Evolutionary conservation across 1,140 invertebrate genomes (phyloP).

Genomic region (Pectinophora gossypiella): DNA sequence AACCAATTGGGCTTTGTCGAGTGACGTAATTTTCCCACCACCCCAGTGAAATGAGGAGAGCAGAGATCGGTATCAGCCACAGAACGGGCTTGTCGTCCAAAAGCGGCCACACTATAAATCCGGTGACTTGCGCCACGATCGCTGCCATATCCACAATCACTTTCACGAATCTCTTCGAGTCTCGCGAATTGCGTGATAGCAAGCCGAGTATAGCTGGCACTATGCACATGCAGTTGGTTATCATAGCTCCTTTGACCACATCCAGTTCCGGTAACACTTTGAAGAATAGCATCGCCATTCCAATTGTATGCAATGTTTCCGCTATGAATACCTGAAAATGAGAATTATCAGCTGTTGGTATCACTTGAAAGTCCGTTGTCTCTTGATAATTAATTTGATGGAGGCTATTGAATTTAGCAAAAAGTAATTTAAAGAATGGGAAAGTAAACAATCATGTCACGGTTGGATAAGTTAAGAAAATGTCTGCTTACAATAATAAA

Average conservation of each 20-base stretch:
- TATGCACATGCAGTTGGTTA: constrained; percentile 95
- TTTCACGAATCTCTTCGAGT: constrained; percentile 87
- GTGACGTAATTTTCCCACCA: constrained; percentile 99
- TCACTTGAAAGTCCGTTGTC: background rate
- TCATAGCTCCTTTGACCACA: constrained; percentile 93
- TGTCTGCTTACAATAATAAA: constrained; percentile 76
- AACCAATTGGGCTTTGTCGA: constrained; percentile 85
- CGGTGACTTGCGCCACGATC: constrained; percentile 89
- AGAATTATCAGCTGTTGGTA: background rate
- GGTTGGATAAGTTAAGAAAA: background rate
- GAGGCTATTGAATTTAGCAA: background rate
- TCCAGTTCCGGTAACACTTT: constrained; percentile 92
- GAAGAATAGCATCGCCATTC: constrained; percentile 90
- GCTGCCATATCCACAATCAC: constrained; percentile 89
- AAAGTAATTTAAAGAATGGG: background rate
- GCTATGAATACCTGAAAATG: constrained; percentile 80
- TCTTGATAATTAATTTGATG: background rate
- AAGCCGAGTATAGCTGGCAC: constrained; percentile 85
- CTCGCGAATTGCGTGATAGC: constrained; percentile 86
- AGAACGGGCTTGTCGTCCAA: constrained; percentile 81
- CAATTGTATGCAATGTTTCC: constrained; percentile 91
- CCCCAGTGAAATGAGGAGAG: constrained; percentile 90
- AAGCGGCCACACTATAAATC: constrained; percentile 93
- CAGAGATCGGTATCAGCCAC: constrained; percentile 90
- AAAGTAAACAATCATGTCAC: background rate